phyloP scores from a whole-genome alignment of 2,888 invertebrate species.

The Drosophila infuscata region DNA sequence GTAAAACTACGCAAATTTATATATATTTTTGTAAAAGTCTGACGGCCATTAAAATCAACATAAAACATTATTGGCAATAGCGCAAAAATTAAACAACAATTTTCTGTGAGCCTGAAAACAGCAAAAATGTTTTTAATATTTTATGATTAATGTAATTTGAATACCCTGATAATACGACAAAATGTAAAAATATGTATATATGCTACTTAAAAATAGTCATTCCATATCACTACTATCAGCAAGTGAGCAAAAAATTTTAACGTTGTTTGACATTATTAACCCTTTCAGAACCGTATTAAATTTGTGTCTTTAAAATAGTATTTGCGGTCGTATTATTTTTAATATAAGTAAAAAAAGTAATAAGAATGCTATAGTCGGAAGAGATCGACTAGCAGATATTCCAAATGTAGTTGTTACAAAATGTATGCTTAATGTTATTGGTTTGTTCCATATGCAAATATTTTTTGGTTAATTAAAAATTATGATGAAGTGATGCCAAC shows the following conservation, averaged over 20 bases:
- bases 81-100: slow-evolving; percentile 17
- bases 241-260: not conserved
- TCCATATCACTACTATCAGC: not conserved
- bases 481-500: no score
- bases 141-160: not conserved
- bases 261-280: not conserved
- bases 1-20: slow-evolving; percentile 50
- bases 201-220: not conserved
- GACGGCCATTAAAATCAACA: slow-evolving; percentile 49
- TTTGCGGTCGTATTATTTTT: not conserved
- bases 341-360: not conserved
- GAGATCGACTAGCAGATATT: not conserved
- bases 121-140: not conserved
- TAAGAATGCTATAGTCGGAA: not conserved
- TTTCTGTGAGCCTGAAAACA: slow-evolving; percentile 3
- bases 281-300: not conserved
- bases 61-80: slow-evolving; percentile 44
- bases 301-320: not conserved
- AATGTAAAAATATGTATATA: not conserved
- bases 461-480: not conserved
- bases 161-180: slow-evolving; percentile 19
- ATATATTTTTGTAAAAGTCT: slow-evolving; percentile 39
- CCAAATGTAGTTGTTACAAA: not conserved
- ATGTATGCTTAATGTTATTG: no score
- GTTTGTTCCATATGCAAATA: not conserved